phyloP scores from a whole-genome alignment of 2,888 invertebrate genomes.

The Oscheius sp. region DNA sequence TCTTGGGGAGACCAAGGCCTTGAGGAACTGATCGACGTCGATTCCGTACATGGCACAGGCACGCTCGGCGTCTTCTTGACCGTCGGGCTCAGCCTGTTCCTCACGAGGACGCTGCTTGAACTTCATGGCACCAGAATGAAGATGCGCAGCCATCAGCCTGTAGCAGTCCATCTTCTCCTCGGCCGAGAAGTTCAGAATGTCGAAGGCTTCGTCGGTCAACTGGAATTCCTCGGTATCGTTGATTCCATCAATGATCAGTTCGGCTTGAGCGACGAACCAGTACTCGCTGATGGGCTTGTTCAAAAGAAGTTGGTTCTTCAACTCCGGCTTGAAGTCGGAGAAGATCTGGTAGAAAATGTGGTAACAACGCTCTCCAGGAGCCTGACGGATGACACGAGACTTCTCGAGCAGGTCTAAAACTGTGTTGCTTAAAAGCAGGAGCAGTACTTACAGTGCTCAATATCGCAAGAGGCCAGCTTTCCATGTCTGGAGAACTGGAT shows the following conservation, averaged over 20 bases:
- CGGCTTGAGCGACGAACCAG: constrained; percentile 91
- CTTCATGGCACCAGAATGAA: constrained; percentile 99
- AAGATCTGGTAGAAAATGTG: constrained; percentile 99
- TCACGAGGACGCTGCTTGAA: constrained; percentile 99
- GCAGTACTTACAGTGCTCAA: constrained; percentile 84
- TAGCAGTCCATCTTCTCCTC: constrained; percentile 97
- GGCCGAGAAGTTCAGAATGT: constrained; percentile 96
- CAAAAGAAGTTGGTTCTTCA: constrained; percentile 62
- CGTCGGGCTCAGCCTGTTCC: constrained; percentile 91
- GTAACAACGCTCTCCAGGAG: constrained; percentile 96
- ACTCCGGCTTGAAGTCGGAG: constrained; percentile 61
- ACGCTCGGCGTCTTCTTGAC: constrained; percentile 78
- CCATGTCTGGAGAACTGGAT: constrained; percentile 99
- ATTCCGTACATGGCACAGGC: constrained; percentile 67
- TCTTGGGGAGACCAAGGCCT: constrained; percentile 76
- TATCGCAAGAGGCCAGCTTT: constrained; percentile 99
- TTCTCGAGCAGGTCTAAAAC: constrained; percentile 89
- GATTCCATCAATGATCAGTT: constrained; percentile 89
- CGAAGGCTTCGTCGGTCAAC: constrained; percentile 85
- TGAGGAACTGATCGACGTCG: constrained; percentile 72
- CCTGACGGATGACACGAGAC: constrained; percentile 99
- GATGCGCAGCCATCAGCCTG: constrained; percentile 96
- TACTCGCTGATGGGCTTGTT: constrained; percentile 65
- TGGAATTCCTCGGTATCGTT: constrained; percentile 92
- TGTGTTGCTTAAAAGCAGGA: constrained; percentile 80